A percentile compares a stretch with the other conserved stretches of the same genome.
These are phyloP conservation scores for Brienomyrus brachyistius DNA, from an alignment of 2,113 vertebrate genomes.

Conservation along the genomic window DNA sequence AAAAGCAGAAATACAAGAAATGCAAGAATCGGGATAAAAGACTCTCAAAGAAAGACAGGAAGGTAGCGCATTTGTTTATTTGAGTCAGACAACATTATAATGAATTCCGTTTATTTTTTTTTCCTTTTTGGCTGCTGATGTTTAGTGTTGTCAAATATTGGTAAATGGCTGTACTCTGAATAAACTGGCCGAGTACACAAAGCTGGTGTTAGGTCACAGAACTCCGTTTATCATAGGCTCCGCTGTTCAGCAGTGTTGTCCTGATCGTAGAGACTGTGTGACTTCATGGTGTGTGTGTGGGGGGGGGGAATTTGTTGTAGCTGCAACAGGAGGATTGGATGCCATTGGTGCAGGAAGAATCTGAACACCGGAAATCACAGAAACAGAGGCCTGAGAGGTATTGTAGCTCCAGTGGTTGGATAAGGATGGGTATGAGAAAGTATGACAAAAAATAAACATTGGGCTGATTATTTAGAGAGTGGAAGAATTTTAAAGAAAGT, in stretches of 20 bases:
- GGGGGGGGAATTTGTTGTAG: slow-evolving; percentile 35
- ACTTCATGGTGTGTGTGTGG: background rate
- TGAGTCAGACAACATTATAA: background rate
- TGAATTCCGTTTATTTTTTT: background rate
- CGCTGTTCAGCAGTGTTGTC: background rate
- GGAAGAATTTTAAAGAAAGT: background rate
- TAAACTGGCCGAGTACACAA: background rate
- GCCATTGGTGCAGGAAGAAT: slow-evolving; percentile 66
- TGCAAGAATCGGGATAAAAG: slow-evolving; percentile 67
- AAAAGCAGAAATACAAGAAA: slow-evolving; percentile 79
- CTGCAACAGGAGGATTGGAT: slow-evolving; percentile 54
- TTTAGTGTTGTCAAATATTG: background rate
- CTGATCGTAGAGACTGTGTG: background rate
- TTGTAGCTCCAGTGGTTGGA: background rate
- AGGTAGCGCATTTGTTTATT: slow-evolving; percentile 52
- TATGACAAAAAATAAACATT: background rate
- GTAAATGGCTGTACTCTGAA: background rate
- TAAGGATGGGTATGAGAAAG: background rate
- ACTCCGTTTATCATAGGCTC: too few relatives aligned
- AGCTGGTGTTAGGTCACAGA: background rate
- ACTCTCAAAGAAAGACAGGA: slow-evolving; percentile 69
- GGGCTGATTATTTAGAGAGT: background rate
- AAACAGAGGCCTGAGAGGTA: slow-evolving; percentile 72
- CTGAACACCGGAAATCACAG: slow-evolving; percentile 67
- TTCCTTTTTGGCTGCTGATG: background rate